A percentile compares a stretch with the other conserved stretches of the same genome.
Conservation (phyloP, 2,113 vertebrate genomes). For the Psittacara wagleri region DNA sequence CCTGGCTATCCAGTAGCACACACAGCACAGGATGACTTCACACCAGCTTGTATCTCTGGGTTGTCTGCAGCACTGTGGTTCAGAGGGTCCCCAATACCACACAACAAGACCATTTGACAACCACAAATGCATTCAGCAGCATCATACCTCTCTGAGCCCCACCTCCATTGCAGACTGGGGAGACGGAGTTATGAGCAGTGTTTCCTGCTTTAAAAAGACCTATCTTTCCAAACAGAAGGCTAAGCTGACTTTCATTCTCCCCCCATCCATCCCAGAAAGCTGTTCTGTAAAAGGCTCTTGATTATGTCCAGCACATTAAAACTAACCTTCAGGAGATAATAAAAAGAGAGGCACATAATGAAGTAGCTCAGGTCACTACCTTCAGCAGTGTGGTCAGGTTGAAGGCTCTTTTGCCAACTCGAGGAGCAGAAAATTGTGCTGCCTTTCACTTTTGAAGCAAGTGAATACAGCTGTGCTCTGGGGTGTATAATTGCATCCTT, state of each 20-base stretch:
- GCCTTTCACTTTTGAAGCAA: neutral
- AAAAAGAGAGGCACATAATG: neutral
- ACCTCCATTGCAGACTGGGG: neutral
- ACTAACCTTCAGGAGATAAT: neutral
- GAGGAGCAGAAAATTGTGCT: neutral
- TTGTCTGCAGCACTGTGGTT: neutral
- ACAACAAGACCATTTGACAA: neutral
- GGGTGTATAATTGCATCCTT: neutral
- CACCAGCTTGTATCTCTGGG: neutral
- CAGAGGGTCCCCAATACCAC: neutral
- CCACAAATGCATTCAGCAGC: neutral
- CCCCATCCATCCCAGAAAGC: neutral
- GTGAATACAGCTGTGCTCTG: neutral
- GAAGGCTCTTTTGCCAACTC: neutral
- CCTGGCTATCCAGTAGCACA: neutral
- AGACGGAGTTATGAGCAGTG: neutral
- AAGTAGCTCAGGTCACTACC: neutral
- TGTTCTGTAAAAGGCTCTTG: neutral
- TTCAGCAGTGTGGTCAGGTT: neutral
- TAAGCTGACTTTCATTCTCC: neutral
- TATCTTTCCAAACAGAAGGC: neutral
- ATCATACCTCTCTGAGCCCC: neutral
- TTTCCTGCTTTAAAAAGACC: neutral
- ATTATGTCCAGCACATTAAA: neutral
- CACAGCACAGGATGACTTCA: neutral